Conservation (phyloP, 2,888 invertebrate species). For the Vandiemenella viatica region DNA sequence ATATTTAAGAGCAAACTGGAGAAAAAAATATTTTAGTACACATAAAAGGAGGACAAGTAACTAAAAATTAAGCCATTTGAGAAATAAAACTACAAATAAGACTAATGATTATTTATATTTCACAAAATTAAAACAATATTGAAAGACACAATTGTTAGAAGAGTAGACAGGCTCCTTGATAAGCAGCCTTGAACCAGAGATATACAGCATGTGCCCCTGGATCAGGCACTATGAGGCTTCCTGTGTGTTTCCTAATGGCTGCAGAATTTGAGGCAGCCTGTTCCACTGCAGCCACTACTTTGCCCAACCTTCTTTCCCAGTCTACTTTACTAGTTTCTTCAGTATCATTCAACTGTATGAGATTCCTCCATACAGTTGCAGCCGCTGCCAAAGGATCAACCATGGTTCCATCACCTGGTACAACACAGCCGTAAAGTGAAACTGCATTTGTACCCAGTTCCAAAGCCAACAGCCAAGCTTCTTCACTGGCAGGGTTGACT, state of each 20-base stretch:
- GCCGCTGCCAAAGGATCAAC: conserved; percentile 27
- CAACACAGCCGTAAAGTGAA: conserved; percentile 53
- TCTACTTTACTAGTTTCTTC: neutral
- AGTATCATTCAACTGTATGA: neutral
- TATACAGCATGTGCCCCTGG: conserved; percentile 43
- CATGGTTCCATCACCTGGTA: conserved; percentile 60
- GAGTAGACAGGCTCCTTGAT: conserved; percentile 30
- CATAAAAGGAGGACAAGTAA: no score
- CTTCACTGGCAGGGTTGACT: no score
- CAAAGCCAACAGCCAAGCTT: conserved; percentile 41
- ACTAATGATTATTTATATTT: no score
- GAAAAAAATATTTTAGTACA: no score
- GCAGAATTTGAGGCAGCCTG: conserved; percentile 22
- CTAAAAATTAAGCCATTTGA: no score
- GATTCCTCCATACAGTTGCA: neutral
- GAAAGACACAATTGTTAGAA: no score
- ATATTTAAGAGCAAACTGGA: no score
- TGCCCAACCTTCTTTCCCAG: no score
- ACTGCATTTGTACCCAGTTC: conserved; percentile 41
- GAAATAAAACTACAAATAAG: no score
- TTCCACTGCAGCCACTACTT: conserved; percentile 24
- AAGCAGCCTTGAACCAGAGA: conserved; percentile 39
- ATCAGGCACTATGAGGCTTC: conserved; percentile 33
- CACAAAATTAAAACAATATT: no score
- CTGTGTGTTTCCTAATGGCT: conserved; percentile 8